Evolutionary conservation across 92 coral and sea anemone genomes (phyloP), one percentile per base, ranked within the genome.

Genomic region (Porites divaricata): DNA sequence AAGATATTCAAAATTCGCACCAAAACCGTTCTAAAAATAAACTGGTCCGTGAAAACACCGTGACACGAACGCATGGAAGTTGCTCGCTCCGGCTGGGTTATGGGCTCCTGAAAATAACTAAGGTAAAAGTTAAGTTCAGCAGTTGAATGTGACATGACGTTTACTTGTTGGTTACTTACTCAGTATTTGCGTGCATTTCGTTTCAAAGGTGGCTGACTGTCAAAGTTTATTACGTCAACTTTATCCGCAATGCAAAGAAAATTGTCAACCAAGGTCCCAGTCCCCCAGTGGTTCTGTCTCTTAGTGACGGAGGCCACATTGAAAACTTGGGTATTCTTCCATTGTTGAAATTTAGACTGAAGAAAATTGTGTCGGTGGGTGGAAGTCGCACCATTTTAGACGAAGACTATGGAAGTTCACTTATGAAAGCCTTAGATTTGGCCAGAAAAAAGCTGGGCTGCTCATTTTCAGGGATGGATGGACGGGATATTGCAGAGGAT

Each of bases 281-380:
- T n/a, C 86, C 86, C 61, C 86, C 86, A 8, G 75, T 41, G 65
- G 73, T 71, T 63, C 28, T 26, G 1, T 26, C 28, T 26, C 28
- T 26, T 26, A 26, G 28, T 26, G 28, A 26, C 28, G 28, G 86
- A 2, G 86, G 86, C 22, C 86, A 81, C 61, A 64, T 81, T 45
- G 86, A 81, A 71, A 81, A 81, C 25, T 69, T 81, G 24, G 78
- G 86, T 50, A 48, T 68, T 48, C 62, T 69, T 35, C 85, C 78
- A 13, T 15, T 81, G 20, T 61, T 81, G 64, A 81, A 68, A 56
- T 58, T 74, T 3, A 6, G 67, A 19, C 63, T 63, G 14, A 24
- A 50, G 50, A 81, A 66, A 22, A 81, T 81, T n/a, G 16, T 69
- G n/a, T 63, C 69, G 67, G 78, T 81, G 19, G 17, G 69, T 4